These are phyloP conservation scores for Chloropsis hardwickii DNA, from an alignment of 2,113 vertebrate species.

Conservation along the genomic window DNA sequence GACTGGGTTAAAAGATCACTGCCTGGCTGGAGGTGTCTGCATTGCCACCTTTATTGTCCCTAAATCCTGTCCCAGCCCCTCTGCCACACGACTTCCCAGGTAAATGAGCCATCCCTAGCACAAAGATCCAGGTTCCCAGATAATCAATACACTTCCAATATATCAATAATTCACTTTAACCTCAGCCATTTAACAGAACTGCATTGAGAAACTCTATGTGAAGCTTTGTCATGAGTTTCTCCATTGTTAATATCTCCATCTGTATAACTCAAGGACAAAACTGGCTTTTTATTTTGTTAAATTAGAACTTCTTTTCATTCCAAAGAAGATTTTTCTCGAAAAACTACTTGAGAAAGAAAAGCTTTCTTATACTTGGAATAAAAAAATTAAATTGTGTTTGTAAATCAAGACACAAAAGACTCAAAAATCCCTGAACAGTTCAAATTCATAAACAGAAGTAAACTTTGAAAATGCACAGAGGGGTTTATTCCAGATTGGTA, in stretches of 20 bases:
- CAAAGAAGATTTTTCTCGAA: background rate
- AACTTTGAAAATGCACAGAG: background rate
- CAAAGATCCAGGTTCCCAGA: background rate
- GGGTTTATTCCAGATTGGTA: background rate
- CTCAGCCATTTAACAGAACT: background rate
- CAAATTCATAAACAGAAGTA: background rate
- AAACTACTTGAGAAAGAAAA: background rate
- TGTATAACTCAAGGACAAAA: background rate
- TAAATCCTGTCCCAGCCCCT: background rate
- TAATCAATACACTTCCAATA: background rate
- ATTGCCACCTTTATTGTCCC: background rate
- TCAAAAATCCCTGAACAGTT: background rate
- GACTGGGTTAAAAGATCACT: background rate
- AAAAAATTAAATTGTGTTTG: background rate
- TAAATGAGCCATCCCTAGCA: background rate
- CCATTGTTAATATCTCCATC: background rate
- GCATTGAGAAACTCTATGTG: background rate
- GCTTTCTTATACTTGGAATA: background rate
- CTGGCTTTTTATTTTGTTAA: background rate
- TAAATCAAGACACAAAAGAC: background rate
- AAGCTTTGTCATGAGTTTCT: background rate
- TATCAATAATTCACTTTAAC: background rate
- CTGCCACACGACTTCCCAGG: fast-evolving
- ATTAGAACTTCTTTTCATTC: background rate
- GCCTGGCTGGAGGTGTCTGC: background rate